phyloP scores from a whole-genome alignment of 2,888 invertebrate species.

The Aelia acuminata region DNA sequence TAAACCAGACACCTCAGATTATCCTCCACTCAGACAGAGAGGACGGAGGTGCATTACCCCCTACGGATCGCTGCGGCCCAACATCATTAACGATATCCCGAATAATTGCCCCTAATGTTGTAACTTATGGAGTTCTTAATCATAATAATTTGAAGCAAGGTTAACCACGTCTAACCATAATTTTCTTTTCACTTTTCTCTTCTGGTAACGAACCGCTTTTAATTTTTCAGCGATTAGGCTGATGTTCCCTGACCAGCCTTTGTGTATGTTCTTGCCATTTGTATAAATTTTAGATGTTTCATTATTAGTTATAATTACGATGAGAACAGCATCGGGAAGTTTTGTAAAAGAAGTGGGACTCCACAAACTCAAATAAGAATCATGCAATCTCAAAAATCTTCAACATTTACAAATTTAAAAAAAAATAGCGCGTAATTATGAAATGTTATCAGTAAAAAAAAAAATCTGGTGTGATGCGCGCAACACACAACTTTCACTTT shows the following conservation, averaged over 20 bases:
- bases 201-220: background rate
- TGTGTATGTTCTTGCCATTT: no score
- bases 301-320: no score
- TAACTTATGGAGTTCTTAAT: background rate
- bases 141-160: conserved; percentile 25
- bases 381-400: no score
- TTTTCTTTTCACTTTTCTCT: background rate
- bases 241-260: background rate
- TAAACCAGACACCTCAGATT: background rate
- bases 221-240: background rate
- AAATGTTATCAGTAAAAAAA: no score
- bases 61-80: conserved; percentile 45
- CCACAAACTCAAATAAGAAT: no score
- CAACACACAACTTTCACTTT: no score
- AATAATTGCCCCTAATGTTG: background rate
- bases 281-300: no score
- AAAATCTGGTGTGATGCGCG: no score
- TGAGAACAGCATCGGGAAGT: no score
- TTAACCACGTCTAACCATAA: background rate
- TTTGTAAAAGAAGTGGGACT: no score
- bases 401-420: no score
- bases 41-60: background rate
- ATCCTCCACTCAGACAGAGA: background rate
- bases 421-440: no score
- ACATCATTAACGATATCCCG: conserved; percentile 25